A percentile compares a stretch with the other conserved stretches of the same genome.
Conservation (phyloP, 1,140 invertebrate genomes). For the Antheraea pernyi region DNA sequence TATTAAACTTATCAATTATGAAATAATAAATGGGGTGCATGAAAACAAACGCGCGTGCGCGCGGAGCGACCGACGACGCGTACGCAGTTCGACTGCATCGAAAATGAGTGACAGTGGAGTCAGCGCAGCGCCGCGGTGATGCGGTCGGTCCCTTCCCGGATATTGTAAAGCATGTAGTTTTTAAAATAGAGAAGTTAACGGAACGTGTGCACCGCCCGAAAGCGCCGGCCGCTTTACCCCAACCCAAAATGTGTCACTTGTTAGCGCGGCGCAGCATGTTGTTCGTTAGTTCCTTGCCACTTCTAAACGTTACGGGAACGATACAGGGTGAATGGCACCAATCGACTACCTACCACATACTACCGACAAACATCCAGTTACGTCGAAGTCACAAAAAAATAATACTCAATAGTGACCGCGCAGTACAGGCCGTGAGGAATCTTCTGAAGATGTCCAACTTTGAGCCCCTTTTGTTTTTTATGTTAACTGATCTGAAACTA, state of each 20-base stretch:
- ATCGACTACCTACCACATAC: constrained; percentile 24
- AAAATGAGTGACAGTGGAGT: constrained; percentile 52
- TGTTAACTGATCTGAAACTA: constrained; percentile 16
- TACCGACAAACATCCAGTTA: constrained; percentile 31
- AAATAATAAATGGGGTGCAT: constrained; percentile 54
- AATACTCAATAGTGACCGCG: constrained; percentile 27
- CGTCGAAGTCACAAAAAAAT: constrained; percentile 35
- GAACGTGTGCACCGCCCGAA: constrained; percentile 71
- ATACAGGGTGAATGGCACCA: constrained; percentile 33
- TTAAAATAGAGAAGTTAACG: constrained; percentile 77
- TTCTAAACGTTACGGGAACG: constrained; percentile 23
- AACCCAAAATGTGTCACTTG: constrained; percentile 73
- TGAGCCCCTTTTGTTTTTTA: constrained; percentile 32
- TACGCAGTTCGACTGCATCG: constrained; percentile 74
- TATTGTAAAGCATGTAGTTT: constrained; percentile 70
- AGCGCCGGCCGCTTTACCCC: constrained; percentile 70
- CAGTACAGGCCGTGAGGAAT: constrained; percentile 20
- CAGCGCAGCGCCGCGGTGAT: constrained; percentile 41
- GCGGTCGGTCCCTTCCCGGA: constrained; percentile 73
- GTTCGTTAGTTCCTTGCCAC: constrained; percentile 24
- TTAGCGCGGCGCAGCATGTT: constrained; percentile 29
- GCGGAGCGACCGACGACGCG: constrained; percentile 65
- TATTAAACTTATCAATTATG: constrained; percentile 55
- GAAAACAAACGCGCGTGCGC: constrained; percentile 60
- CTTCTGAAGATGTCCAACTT: constrained; percentile 27